Conservation (phyloP, 1,140 invertebrate species). For the Apis mellifera region Amel_HAv3.1 CM009939.2:6812001-6812500, state of each 20-base stretch:
- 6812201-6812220: not conserved
- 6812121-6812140: not conserved
- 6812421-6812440: slow-evolving; percentile 19
- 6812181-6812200: not conserved
- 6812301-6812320: not conserved
- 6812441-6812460: slow-evolving; percentile 7
- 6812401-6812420: slow-evolving; percentile 32
- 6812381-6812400: not conserved
- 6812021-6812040: not conserved
- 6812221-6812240: not conserved
- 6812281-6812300: not conserved
- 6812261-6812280: not conserved
- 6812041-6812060: not conserved
- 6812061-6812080: not conserved
- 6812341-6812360: not conserved
- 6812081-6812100: not conserved
- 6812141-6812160: not conserved
- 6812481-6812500: not conserved
- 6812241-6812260: too few relatives aligned
- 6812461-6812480: not conserved
- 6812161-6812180: not conserved
- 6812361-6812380: not conserved
- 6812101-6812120: not conserved
- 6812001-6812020: slow-evolving; percentile 6
- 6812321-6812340: not conserved